phyloP scores from a whole-genome alignment of 2,797 vertebrate genomes.

The Megaceryle alcyon region DNA sequence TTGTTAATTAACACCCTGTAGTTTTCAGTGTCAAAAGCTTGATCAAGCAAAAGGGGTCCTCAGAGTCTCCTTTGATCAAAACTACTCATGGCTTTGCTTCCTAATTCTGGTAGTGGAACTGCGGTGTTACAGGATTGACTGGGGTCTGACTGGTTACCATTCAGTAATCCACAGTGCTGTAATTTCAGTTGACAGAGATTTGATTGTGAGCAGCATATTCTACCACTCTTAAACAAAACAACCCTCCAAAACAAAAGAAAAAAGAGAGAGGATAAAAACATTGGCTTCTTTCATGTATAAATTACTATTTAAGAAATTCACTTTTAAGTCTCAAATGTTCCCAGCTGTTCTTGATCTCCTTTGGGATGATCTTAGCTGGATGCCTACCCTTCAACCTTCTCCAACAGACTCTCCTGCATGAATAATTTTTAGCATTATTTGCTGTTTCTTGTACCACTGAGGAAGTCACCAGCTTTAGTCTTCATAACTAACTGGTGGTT shows the following conservation, averaged over 20 bases:
- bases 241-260: background rate
- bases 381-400: background rate
- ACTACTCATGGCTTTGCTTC: background rate
- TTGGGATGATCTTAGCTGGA: background rate
- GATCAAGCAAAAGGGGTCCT: slow-evolving; percentile 43
- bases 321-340: background rate
- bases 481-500: background rate
- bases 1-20: slow-evolving; percentile 39
- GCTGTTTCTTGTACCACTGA: background rate
- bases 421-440: background rate
- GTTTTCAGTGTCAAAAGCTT: background rate
- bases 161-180: background rate
- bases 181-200: background rate
- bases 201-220: background rate
- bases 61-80: slow-evolving; percentile 20
- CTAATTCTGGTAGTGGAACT: background rate
- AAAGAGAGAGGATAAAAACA: background rate
- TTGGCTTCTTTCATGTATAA: background rate
- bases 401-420: background rate
- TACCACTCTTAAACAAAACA: background rate
- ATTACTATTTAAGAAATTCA: background rate
- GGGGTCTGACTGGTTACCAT: background rate
- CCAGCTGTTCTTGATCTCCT: background rate
- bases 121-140: background rate
- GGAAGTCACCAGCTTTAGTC: background rate